A percentile compares a stretch with the other conserved stretches of the same genome.
phyloP scores from a whole-genome alignment of 2,113 vertebrate genomes.

The Brienomyrus longianalis region DNA sequence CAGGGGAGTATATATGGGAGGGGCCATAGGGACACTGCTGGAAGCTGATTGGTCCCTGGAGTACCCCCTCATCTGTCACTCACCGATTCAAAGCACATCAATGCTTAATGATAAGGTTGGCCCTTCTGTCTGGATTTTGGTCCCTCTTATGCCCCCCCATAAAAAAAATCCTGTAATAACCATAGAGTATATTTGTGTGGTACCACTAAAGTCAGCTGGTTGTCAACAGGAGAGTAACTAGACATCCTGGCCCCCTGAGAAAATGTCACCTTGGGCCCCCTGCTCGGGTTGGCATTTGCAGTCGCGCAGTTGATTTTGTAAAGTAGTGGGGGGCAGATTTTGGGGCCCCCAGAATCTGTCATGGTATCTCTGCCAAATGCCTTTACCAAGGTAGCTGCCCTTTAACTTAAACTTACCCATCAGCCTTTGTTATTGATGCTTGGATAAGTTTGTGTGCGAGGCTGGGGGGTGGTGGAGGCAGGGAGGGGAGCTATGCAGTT shows the following conservation, averaged over 20 bases:
- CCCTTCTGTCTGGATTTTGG: neutral
- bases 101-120: neutral
- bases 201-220: neutral
- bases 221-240: neutral
- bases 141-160: neutral
- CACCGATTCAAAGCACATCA: neutral
- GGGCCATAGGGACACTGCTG: neutral
- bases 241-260: neutral
- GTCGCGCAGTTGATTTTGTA: neutral
- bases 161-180: neutral
- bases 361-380: neutral
- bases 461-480: neutral
- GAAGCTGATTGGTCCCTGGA: neutral
- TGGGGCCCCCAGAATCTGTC: neutral
- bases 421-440: neutral
- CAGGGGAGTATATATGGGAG: neutral
- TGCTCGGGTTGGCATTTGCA: neutral
- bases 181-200: neutral
- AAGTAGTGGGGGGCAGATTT: neutral
- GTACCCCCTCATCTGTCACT: neutral
- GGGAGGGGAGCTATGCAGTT: neutral
- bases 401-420: neutral
- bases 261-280: neutral
- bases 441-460: neutral
- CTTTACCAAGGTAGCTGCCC: neutral